Evolutionary conservation across 2,797 vertebrate genomes (phyloP).

Genomic region (Melanitta fusca): DNA sequence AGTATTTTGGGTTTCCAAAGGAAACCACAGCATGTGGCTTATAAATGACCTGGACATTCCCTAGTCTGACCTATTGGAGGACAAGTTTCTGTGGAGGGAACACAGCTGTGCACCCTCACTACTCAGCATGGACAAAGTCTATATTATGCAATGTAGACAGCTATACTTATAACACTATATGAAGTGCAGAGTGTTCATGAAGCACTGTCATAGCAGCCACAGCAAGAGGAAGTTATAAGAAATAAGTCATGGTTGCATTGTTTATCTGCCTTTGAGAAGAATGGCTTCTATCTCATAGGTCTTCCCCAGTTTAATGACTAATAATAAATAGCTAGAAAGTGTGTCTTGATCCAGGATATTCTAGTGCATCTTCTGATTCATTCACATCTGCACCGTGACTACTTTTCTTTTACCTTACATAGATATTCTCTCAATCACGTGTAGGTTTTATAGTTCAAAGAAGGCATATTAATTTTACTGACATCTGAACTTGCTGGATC

Average conservation of each 20-base stretch:
- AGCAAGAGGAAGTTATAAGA: not conserved
- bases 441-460: not conserved
- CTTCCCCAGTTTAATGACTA: not conserved
- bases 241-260: not conserved
- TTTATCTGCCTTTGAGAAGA: not conserved
- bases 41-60: not conserved
- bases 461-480: not conserved
- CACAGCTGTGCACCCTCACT: not conserved
- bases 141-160: fast-evolving
- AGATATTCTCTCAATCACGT: not conserved
- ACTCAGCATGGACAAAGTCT: not conserved
- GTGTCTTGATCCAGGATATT: not conserved
- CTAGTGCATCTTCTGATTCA: not conserved
- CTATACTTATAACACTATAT: fast-evolving
- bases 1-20: not conserved
- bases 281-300: not conserved
- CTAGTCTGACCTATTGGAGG: not conserved
- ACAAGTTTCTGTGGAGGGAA: not conserved
- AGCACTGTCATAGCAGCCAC: not conserved
- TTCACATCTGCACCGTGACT: not conserved
- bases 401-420: not conserved
- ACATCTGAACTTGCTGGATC: not conserved
- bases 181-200: fast-evolving
- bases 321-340: not conserved
- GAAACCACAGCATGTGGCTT: not conserved